phyloP scores from a whole-genome alignment of 2,888 invertebrate genomes.

The Elmis aenea region DNA sequence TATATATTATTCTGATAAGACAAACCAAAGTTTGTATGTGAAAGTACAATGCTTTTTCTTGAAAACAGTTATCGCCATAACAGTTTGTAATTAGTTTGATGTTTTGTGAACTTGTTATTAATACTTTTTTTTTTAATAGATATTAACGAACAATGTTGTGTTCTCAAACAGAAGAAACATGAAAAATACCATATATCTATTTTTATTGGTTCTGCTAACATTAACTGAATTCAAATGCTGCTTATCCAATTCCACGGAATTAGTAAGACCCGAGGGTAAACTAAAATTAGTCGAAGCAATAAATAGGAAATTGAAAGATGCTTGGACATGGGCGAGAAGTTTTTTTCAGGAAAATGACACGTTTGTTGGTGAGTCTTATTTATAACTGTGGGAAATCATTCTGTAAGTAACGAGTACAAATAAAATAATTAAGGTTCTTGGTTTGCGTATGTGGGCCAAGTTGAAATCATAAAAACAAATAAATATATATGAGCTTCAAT shows the following conservation, averaged over 20 bases:
- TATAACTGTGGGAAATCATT: too few relatives aligned
- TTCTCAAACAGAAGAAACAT: constrained; percentile 1
- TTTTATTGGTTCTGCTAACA: not conserved
- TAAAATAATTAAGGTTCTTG: too few relatives aligned
- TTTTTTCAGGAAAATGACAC: too few relatives aligned
- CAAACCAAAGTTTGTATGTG: too few relatives aligned
- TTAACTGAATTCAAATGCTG: constrained; percentile 10
- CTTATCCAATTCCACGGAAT: constrained; percentile 8
- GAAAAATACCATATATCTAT: constrained; percentile 1
- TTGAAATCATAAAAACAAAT: too few relatives aligned
- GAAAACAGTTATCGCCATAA: not conserved
- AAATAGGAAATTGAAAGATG: constrained; percentile 6
- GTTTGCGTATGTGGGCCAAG: too few relatives aligned
- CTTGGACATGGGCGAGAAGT: constrained; percentile 18
- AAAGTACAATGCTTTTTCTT: too few relatives aligned
- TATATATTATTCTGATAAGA: too few relatives aligned
- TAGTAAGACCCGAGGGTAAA: constrained; percentile 5
- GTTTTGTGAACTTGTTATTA: too few relatives aligned
- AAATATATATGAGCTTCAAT: too few relatives aligned
- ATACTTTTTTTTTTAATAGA: too few relatives aligned
- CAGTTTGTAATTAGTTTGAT: not conserved
- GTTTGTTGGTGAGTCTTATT: constrained; percentile 16
- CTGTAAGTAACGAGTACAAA: too few relatives aligned
- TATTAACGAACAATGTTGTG: constrained; percentile 1
- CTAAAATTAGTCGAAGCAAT: constrained; percentile 8